A percentile compares a stretch with the other conserved stretches of the same genome.
phyloP scores from a whole-genome alignment of 2,797 vertebrate genomes.

The Sebastes flavidus region DNA sequence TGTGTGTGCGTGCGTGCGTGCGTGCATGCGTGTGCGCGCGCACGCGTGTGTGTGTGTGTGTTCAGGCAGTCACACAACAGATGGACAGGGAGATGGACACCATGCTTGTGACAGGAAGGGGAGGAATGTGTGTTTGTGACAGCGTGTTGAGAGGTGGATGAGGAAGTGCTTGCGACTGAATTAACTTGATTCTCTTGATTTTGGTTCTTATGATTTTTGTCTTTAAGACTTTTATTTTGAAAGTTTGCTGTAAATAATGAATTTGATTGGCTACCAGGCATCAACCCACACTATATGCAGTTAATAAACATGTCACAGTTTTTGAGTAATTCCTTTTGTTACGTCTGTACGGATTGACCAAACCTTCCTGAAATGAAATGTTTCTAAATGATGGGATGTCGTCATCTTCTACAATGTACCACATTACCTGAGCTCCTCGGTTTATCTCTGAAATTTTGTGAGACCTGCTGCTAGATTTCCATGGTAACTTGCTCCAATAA shows the following conservation, averaged over 20 bases:
- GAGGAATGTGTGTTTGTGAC: background rate
- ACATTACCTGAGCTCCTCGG: too few relatives aligned
- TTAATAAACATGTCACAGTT: background rate
- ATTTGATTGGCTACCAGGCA: background rate
- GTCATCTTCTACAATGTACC: too few relatives aligned
- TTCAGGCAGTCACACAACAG: slow-evolving; percentile 17
- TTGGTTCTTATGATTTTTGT: background rate
- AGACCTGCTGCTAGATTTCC: too few relatives aligned
- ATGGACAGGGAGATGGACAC: slow-evolving; percentile 28
- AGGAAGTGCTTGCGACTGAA: background rate
- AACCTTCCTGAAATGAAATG: too few relatives aligned
- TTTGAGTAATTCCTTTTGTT: too few relatives aligned
- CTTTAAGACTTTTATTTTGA: too few relatives aligned
- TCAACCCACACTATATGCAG: background rate
- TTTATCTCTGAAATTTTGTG: too few relatives aligned
- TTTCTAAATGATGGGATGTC: too few relatives aligned
- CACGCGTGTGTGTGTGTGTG: background rate
- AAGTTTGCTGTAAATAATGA: background rate
- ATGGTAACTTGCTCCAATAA: too few relatives aligned
- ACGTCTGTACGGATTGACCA: background rate
- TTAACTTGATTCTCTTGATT: background rate
- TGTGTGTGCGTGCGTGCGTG: slow-evolving; percentile 1
- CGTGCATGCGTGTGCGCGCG: accelerated
- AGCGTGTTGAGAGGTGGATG: background rate
- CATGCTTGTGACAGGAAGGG: background rate